Conservation (phyloP, 1,140 invertebrate genomes). For the Drosophila pandora region DNA sequence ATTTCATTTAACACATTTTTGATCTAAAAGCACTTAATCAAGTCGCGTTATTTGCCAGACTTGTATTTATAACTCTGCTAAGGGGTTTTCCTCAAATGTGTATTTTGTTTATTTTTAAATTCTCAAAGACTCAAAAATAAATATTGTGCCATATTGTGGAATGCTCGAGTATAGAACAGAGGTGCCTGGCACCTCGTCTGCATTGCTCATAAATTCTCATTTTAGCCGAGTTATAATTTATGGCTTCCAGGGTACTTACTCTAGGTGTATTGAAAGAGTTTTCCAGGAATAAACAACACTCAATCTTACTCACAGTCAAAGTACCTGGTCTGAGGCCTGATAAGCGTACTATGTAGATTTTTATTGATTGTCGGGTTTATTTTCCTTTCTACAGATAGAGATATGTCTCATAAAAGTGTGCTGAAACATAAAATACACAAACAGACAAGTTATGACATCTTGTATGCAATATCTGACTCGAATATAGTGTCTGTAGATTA, state of each 20-base stretch:
- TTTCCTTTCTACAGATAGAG: slow-evolving; percentile 5
- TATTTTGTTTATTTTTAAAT: slow-evolving; percentile 26
- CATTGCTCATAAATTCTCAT: slow-evolving; percentile 21
- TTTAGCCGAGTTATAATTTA: slow-evolving; percentile 28
- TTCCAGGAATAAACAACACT: slow-evolving; percentile 12
- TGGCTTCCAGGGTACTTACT: slow-evolving; percentile 20
- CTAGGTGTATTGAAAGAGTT: background rate
- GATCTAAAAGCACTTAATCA: slow-evolving; percentile 29
- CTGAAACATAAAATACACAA: background rate
- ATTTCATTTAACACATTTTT: slow-evolving; percentile 24
- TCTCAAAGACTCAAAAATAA: slow-evolving; percentile 29
- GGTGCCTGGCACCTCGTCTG: slow-evolving; percentile 1
- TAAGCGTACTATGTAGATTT: slow-evolving; percentile 18
- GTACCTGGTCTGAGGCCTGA: slow-evolving; percentile 6
- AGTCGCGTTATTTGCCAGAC: slow-evolving; percentile 13
- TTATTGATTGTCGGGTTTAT: slow-evolving; percentile 26
- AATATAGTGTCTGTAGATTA: background rate
- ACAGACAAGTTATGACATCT: background rate
- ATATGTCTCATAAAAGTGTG: background rate
- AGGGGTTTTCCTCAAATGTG: background rate
- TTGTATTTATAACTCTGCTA: background rate
- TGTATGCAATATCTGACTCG: background rate
- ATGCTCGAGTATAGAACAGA: background rate
- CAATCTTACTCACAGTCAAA: background rate
- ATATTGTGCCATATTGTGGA: slow-evolving; percentile 30